Conservation (phyloP, 2,113 vertebrate genomes). For the Vidua chalybeata region DNA sequence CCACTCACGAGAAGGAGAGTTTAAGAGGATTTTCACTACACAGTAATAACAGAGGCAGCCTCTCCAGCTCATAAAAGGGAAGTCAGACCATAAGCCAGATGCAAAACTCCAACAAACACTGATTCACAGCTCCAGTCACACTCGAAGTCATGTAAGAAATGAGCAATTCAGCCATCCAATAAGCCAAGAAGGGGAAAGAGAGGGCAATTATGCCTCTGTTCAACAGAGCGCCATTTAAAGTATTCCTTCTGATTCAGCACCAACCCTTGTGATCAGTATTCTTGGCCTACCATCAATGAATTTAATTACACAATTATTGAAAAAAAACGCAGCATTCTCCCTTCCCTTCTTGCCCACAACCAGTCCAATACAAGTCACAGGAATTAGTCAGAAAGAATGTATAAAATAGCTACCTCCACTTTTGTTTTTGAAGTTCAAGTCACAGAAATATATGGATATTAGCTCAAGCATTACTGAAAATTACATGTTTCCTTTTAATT, state of each 20-base stretch:
- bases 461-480: neutral
- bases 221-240: slow-evolving; percentile 64
- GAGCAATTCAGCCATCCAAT: slow-evolving; percentile 51
- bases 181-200: slow-evolving; percentile 11
- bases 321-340: neutral
- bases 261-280: slow-evolving; percentile 47
- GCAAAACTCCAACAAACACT: slow-evolving; percentile 74
- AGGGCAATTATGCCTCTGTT: slow-evolving; percentile 41
- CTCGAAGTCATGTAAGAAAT: slow-evolving; percentile 68
- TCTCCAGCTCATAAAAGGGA: slow-evolving; percentile 65
- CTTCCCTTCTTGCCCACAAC: slow-evolving; percentile 18
- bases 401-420: neutral
- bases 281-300: slow-evolving; percentile 48
- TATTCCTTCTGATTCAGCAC: slow-evolving; percentile 71
- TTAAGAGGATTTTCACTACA: slow-evolving; percentile 49
- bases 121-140: slow-evolving; percentile 75
- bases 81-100: slow-evolving; percentile 62
- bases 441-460: neutral
- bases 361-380: neutral
- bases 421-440: slow-evolving; percentile 32
- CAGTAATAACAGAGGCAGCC: slow-evolving; percentile 55
- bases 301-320: slow-evolving; percentile 52
- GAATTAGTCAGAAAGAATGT: slow-evolving; percentile 8
- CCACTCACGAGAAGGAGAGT: slow-evolving; percentile 35
- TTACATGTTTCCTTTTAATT: neutral